Percentiles rank a stretch among this genome's conserved stretches.
Conservation (phyloP, 2,888 invertebrate species). For the Miltochrista miniata region DNA sequence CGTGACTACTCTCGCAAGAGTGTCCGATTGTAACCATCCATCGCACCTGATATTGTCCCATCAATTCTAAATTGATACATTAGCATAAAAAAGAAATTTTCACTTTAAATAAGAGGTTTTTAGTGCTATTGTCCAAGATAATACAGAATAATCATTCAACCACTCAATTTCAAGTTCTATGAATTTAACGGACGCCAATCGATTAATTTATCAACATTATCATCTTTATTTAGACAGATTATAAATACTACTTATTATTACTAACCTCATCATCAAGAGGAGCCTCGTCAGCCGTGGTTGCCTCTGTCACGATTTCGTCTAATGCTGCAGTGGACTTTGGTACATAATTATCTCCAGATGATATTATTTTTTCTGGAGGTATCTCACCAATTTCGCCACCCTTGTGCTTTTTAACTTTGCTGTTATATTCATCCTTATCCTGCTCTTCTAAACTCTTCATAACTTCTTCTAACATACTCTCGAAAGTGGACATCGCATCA, state of each 20-base stretch:
- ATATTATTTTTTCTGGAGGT: slow-evolving; percentile 74
- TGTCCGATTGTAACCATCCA: too few species aligned
- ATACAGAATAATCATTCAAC: too few species aligned
- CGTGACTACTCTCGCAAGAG: too few species aligned
- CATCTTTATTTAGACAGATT: too few species aligned
- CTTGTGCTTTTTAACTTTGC: slow-evolving; percentile 77
- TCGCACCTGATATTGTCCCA: too few species aligned
- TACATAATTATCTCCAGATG: slow-evolving; percentile 60
- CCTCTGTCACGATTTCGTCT: slow-evolving; percentile 54
- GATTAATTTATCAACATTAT: too few species aligned
- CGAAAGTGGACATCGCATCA: slow-evolving; percentile 73
- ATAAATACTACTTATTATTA: background rate
- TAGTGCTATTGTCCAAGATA: too few species aligned
- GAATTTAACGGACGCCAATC: too few species aligned
- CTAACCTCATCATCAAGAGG: slow-evolving; percentile 58
- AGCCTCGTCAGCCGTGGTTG: slow-evolving; percentile 43
- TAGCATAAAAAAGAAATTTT: too few species aligned
- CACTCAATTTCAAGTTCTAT: too few species aligned
- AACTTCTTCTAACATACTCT: slow-evolving; percentile 80
- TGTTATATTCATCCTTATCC: slow-evolving; percentile 76
- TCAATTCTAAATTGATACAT: too few species aligned
- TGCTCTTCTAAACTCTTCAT: slow-evolving; percentile 81
- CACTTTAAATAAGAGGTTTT: too few species aligned
- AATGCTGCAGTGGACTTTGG: slow-evolving; percentile 51
- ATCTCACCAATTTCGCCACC: slow-evolving; percentile 81